These are phyloP conservation scores for Pedetes capensis DNA, from an alignment of 2,113 vertebrate genomes.

Conservation along the genomic window DNA sequence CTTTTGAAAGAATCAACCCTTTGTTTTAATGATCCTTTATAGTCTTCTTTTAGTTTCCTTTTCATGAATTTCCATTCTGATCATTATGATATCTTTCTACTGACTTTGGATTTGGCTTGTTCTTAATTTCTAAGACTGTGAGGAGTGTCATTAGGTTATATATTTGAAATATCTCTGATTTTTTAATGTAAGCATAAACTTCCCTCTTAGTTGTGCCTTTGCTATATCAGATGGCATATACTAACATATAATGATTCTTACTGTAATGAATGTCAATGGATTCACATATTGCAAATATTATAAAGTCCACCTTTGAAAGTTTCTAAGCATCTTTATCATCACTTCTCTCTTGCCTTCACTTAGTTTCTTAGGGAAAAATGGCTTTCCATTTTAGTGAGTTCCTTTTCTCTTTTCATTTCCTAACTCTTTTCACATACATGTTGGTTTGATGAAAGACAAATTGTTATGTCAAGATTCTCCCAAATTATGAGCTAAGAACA, in stretches of 20 bases:
- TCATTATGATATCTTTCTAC: too few species aligned
- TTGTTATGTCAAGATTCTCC: background rate
- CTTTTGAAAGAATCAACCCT: too few species aligned
- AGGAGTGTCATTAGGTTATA: too few species aligned
- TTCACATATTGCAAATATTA: background rate
- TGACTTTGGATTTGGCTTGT: too few species aligned
- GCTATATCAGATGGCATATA: background rate
- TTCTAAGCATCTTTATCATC: background rate
- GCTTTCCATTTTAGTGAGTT: background rate
- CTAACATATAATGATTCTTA: background rate
- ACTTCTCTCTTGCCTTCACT: background rate
- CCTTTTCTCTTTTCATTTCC: background rate
- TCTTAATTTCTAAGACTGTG: too few species aligned
- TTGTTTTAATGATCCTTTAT: too few species aligned
- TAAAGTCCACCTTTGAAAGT: background rate
- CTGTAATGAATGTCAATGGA: background rate
- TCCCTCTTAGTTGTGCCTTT: too few species aligned
- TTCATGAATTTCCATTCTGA: too few species aligned
- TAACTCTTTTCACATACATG: constrained; percentile 1
- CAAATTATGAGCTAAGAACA: background rate
- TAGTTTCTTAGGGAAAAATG: background rate
- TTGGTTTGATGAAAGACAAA: background rate
- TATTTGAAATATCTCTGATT: too few species aligned
- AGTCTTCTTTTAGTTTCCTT: too few species aligned
- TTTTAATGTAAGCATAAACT: too few species aligned